Conservation (phyloP, 2,113 vertebrate species). For the Pleuronectes platessa region DNA sequence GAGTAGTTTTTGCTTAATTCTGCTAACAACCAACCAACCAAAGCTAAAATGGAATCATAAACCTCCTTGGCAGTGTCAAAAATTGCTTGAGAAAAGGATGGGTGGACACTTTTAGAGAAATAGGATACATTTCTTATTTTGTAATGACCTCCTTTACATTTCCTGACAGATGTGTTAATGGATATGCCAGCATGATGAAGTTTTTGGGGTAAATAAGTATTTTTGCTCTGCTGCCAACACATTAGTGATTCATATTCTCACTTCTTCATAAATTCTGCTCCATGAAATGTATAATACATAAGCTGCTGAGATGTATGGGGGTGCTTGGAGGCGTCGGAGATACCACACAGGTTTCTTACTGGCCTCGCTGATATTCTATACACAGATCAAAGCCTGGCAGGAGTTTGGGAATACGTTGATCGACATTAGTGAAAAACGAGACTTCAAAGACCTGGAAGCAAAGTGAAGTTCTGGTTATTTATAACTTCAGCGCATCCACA, state of each 20-base stretch:
- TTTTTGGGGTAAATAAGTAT: background rate
- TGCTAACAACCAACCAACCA: too few species aligned
- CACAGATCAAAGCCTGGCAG: constrained; percentile 46
- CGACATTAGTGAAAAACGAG: constrained; percentile 33
- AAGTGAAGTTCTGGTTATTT: constrained; percentile 74
- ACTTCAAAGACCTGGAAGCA: constrained; percentile 66
- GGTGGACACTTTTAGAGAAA: too few species aligned
- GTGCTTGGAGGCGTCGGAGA: background rate
- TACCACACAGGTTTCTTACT: constrained; percentile 15
- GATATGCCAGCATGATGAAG: background rate
- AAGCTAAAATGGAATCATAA: too few species aligned
- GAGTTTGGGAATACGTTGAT: constrained; percentile 61
- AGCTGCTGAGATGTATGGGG: constrained; percentile 11
- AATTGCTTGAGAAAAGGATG: too few species aligned
- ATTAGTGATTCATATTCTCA: constrained; percentile 8
- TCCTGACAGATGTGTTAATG: background rate
- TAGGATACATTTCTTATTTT: background rate
- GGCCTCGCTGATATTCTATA: constrained; percentile 25
- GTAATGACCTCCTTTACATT: background rate
- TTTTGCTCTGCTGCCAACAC: background rate
- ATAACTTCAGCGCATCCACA: constrained; percentile 68
- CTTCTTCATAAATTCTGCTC: constrained; percentile 48
- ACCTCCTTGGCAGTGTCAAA: too few species aligned
- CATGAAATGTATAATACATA: constrained; percentile 59
- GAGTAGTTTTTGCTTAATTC: too few species aligned